phyloP scores from a whole-genome alignment of 2,888 invertebrate species.

The Molorchus minor region DNA sequence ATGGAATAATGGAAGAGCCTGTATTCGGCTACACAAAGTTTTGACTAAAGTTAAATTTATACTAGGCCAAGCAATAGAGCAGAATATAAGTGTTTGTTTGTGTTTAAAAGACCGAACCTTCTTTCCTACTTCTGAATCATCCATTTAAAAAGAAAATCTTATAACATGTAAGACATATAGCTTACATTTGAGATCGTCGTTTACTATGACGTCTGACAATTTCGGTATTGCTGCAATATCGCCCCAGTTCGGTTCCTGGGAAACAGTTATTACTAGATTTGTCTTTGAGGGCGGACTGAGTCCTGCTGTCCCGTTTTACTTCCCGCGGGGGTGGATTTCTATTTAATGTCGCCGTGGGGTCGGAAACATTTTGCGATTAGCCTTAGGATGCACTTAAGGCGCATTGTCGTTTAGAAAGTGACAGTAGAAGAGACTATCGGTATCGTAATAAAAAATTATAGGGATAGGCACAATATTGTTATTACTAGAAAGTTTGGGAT shows the following conservation, averaged over 20 bases:
- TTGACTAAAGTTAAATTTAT: too few relatives aligned
- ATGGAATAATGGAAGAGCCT: too few relatives aligned
- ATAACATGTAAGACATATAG: slow-evolving; percentile 35
- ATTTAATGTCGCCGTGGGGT: slow-evolving; percentile 52
- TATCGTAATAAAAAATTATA: too few relatives aligned
- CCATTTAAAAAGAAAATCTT: slow-evolving; percentile 17
- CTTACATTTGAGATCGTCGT: slow-evolving; percentile 43
- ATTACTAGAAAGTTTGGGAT: too few relatives aligned
- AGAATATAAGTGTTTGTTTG: too few relatives aligned
- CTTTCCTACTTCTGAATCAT: too few relatives aligned
- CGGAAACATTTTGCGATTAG: slow-evolving; percentile 53
- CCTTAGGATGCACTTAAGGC: slow-evolving; percentile 55
- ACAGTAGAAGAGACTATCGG: too few relatives aligned
- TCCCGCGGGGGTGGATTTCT: slow-evolving; percentile 44
- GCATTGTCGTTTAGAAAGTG: slow-evolving; percentile 41
- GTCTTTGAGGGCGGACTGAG: slow-evolving; percentile 48
- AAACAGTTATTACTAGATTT: slow-evolving; percentile 57
- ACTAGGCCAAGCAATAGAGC: too few relatives aligned
- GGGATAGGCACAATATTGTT: too few relatives aligned
- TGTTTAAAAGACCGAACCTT: too few relatives aligned
- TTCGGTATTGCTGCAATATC: slow-evolving; percentile 36
- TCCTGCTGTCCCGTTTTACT: slow-evolving; percentile 34
- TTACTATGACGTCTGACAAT: slow-evolving; percentile 44
- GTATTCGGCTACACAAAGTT: too few relatives aligned
- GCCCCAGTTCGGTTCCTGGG: slow-evolving; percentile 51